Evolutionary conservation across 2,797 vertebrate species (phyloP).

Genomic region (Setipinna tenuifilis): DNA sequence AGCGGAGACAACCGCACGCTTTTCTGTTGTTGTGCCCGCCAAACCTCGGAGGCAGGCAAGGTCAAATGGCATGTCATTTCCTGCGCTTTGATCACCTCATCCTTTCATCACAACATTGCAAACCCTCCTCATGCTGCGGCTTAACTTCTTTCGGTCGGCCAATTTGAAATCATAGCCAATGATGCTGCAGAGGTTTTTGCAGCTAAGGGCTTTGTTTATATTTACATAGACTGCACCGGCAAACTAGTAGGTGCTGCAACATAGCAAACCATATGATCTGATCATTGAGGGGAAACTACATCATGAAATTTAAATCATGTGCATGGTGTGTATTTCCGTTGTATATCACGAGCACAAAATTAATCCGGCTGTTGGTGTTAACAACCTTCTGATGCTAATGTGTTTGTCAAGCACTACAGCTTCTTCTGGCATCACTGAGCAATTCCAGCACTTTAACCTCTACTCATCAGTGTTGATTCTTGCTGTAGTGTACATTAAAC

Average conservation of each 20-base stretch:
- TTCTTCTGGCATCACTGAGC: too few relatives aligned
- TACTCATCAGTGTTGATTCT: too few relatives aligned
- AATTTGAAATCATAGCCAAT: neutral
- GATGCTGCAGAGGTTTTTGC: neutral
- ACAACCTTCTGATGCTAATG: too few relatives aligned
- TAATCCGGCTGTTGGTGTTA: neutral
- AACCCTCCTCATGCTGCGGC: neutral
- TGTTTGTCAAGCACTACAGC: too few relatives aligned
- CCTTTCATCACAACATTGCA: constrained; percentile 59
- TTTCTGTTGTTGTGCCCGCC: constrained; percentile 60
- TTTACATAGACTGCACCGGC: neutral
- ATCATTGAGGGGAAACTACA: neutral
- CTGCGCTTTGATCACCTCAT: constrained; percentile 66
- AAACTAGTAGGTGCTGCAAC: neutral
- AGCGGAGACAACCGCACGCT: constrained; percentile 67
- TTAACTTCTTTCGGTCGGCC: neutral
- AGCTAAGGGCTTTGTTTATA: neutral
- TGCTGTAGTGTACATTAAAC: too few relatives aligned
- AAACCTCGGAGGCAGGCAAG: constrained; percentile 55
- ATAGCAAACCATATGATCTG: neutral
- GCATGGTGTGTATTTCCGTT: neutral
- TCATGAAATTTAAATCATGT: neutral
- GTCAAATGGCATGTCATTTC: constrained; percentile 72
- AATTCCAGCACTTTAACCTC: too few relatives aligned
- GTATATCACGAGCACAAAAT: neutral